Percentiles rank a stretch among this genome's conserved stretches.
Evolutionary conservation across 2,113 vertebrate species (phyloP).

Genomic region (Siphamia tubifer): DNA sequence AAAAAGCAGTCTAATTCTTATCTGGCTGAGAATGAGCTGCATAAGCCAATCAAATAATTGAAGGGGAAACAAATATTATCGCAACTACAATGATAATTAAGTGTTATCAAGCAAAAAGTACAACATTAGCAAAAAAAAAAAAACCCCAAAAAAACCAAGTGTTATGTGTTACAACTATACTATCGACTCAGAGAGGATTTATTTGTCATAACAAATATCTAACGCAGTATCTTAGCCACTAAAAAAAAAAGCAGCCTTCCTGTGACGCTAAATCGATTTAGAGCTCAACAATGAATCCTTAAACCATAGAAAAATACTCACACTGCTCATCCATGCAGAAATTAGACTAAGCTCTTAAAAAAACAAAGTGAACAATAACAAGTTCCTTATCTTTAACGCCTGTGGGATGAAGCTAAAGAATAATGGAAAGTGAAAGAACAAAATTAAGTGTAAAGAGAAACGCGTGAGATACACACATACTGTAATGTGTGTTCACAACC

Average conservation of each 20-base stretch:
- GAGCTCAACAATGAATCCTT: slow-evolving; percentile 1
- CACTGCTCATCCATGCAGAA: slow-evolving; percentile 6
- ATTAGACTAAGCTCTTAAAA: slow-evolving; percentile 18
- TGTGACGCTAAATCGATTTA: slow-evolving; percentile 26
- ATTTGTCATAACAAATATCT: neutral
- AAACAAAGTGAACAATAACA: slow-evolving; percentile 33
- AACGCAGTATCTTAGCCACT: neutral
- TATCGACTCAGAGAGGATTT: neutral
- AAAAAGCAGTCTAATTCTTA: neutral
- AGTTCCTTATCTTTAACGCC: slow-evolving; percentile 36
- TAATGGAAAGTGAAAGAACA: slow-evolving; percentile 37
- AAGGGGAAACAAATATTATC: too few relatives aligned
- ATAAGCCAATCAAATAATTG: too few relatives aligned
- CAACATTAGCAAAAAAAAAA: too few relatives aligned
- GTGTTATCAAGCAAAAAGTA: too few relatives aligned
- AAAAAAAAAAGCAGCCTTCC: neutral
- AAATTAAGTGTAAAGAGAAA: slow-evolving; percentile 10
- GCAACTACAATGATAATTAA: too few relatives aligned
- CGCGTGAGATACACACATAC: neutral
- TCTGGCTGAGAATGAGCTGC: too few relatives aligned
- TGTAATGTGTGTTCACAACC: too few relatives aligned
- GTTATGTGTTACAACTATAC: too few relatives aligned
- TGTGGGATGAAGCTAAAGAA: slow-evolving; percentile 34
- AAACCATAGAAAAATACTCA: slow-evolving; percentile 7
- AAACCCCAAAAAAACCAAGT: too few relatives aligned